Percentiles rank a stretch among this genome's conserved stretches.
Conservation (phyloP, 30 jellyfish, hydroid and myxozoan genomes). For the Chrysaora quinquecirrha region DNA sequence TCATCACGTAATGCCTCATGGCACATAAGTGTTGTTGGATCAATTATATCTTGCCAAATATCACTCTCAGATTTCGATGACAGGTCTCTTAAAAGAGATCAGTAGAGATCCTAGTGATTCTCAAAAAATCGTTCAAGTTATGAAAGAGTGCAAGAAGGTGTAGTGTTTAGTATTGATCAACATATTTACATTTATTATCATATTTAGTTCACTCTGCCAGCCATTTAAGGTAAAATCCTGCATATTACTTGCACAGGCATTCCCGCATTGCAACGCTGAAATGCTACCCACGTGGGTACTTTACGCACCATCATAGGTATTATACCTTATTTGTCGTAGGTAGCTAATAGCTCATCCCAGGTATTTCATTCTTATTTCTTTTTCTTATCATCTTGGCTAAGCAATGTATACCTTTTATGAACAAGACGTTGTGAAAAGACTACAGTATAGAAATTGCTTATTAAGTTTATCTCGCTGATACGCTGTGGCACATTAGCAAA, state of each 20-base stretch:
- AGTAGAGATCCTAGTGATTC: no score
- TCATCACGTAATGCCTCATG: conserved; percentile 67
- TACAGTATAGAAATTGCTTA: no score
- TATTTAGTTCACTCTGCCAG: no score
- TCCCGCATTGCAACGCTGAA: neutral
- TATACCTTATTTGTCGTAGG: neutral
- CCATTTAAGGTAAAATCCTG: neutral
- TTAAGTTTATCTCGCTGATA: no score
- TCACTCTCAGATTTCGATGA: conserved; percentile 34
- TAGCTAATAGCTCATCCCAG: neutral
- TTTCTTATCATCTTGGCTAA: no score
- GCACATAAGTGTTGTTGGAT: conserved; percentile 41
- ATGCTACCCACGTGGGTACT: neutral
- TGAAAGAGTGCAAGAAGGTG: no score
- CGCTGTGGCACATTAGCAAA: no score
- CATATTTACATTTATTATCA: no score
- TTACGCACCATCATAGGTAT: neutral
- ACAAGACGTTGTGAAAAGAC: neutral
- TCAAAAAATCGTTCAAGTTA: no score
- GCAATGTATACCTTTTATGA: neutral
- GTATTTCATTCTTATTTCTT: no score
- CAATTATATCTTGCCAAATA: conserved; percentile 59
- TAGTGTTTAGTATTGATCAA: no score
- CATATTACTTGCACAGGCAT: neutral
- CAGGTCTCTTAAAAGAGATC: conserved; percentile 10